Base-by-base conservation (phyloP, 2,888 invertebrate species). In the Eilema caniola region DNA sequence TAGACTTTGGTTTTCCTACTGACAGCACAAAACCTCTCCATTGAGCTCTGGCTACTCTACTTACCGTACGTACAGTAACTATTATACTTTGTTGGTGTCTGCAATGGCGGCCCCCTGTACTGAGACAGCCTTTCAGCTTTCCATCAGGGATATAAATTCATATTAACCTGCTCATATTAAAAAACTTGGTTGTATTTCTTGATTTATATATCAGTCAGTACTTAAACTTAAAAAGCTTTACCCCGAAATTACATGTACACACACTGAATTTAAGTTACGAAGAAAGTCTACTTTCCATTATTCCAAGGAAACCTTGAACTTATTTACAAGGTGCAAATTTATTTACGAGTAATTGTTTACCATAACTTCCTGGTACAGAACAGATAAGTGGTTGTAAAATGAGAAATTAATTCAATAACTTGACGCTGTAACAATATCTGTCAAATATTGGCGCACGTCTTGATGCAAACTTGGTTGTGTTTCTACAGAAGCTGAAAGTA, bases 351-450 rank as follows among this genome's bases (percentile, higher is more conserved):
- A 81, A 84, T 80, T 82, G 81, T 85, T 84, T 79, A 78, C 79
- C 81, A 83, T 84, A 78, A 83, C 83, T 85, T 81, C 72, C 76
- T 74, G 78, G 76, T 79, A 78, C 62, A 65, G 67, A 73, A 75
- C 73, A 84, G 79, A 77, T 78, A 77, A 81, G 79, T 81, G 77
- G 72, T 81, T 76, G 76, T 77, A 79, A 78, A 80, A 86, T 85
- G 81, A 79, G 82, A 84, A 86, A 85, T 84, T 84, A 85, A 87
- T 87, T 85, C 76, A 81, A 85, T 84, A 82, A 83, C 71, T 79
- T 69, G 72, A 65, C 60, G 70, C 60, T 66, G 72, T 53, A 68
- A 73, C 66, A 64, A 74, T 77, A 77, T 79, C 76, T 77, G 75
- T 72, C 77, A 74, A 74, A 77, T 76, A 79, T 78, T 75, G 73